These are phyloP conservation scores for Malthinus seriepunctatus DNA, from an alignment of 2,888 invertebrate species.

Conservation along the genomic window DNA sequence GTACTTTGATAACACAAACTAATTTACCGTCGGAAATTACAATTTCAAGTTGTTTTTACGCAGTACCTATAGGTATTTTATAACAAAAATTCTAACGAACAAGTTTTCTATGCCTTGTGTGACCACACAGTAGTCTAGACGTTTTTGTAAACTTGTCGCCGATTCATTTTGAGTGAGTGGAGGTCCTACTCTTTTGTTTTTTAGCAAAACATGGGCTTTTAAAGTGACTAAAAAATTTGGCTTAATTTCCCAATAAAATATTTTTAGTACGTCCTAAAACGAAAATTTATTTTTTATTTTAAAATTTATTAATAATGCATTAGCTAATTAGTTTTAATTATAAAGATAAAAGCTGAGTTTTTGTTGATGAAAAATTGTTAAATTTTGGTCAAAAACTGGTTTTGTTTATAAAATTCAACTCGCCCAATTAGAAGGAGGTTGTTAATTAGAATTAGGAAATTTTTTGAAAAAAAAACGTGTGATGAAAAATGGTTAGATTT, in stretches of 20 bases:
- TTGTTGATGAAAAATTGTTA: neutral
- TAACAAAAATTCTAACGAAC: no score
- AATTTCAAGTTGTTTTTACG: no score
- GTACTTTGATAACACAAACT: no score
- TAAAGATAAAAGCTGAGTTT: neutral
- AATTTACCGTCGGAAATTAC: no score
- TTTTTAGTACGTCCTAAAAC: neutral
- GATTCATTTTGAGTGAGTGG: no score
- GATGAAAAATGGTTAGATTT: neutral
- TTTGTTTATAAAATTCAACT: neutral
- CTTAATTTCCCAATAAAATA: no score
- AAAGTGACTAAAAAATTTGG: no score
- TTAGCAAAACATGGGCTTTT: no score
- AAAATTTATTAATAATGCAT: neutral
- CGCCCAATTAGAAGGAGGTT: no score
- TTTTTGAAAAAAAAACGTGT: neutral
- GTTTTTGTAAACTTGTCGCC: neutral
- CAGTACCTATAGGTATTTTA: no score
- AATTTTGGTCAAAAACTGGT: neutral
- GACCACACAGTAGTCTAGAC: neutral
- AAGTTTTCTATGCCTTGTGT: no score
- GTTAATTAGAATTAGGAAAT: neutral
- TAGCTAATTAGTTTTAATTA: slow-evolving; percentile 1
- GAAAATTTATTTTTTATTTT: neutral
- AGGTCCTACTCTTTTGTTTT: no score